Conservation (phyloP, 2,113 vertebrate genomes). For the Megalops atlanticus region DNA sequence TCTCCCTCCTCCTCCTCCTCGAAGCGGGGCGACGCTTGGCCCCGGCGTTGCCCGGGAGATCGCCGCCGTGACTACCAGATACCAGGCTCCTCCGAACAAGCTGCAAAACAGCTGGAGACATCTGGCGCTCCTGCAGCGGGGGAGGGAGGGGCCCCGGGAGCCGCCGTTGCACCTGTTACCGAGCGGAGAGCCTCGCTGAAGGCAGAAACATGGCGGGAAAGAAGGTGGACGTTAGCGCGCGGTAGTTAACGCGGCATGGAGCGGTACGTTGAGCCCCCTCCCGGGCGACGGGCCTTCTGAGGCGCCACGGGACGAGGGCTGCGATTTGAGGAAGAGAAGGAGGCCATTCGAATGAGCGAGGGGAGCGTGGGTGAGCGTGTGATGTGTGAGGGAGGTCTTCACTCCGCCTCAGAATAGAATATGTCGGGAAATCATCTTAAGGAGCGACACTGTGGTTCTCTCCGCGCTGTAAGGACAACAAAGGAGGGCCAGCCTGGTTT, state of each 20-base stretch:
- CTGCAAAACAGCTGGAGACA: conserved; percentile 39
- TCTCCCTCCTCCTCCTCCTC: neutral
- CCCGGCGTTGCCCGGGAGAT: neutral
- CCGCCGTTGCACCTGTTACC: conserved; percentile 46
- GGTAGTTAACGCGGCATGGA: neutral
- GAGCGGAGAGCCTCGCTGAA: conserved; percentile 16
- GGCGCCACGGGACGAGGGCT: neutral
- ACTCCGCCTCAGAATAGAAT: neutral
- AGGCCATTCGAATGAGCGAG: neutral
- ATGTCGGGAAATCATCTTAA: neutral
- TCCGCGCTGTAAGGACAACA: neutral
- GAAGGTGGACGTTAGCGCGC: neutral
- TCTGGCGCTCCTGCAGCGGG: conserved; percentile 27
- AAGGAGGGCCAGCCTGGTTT: neutral
- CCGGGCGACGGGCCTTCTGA: neutral
- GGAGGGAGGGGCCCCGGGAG: conserved; percentile 4
- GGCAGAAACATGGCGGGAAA: conserved; percentile 8
- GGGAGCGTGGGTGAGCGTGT: neutral
- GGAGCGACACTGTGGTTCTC: too few species aligned
- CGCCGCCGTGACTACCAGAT: neutral
- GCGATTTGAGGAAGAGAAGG: neutral
- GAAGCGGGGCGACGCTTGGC: neutral
- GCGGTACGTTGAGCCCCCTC: neutral
- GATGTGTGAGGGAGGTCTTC: neutral
- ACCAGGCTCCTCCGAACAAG: conserved; percentile 22